phyloP scores from a whole-genome alignment of 2,113 vertebrate genomes.

The Empidonax alnorum region DNA sequence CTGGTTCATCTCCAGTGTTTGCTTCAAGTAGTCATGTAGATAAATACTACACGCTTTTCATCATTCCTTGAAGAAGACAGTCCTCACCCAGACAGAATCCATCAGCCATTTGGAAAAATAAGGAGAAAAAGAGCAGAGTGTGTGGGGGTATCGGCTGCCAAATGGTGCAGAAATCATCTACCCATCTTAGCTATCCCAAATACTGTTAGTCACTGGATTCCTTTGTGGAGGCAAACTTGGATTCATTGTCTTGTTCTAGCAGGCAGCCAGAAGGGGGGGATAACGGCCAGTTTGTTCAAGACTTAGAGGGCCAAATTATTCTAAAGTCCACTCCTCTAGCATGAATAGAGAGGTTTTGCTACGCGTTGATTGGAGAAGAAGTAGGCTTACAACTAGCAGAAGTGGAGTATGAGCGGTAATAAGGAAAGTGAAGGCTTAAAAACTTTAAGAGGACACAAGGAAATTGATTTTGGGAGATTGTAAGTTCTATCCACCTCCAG shows the following conservation, averaged over 20 bases:
- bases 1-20: accelerated
- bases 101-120: neutral
- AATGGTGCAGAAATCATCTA: neutral
- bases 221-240: neutral
- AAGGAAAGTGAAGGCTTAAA: neutral
- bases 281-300: slow-evolving; percentile 4
- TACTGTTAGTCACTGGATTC: neutral
- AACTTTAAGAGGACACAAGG: neutral
- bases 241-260: neutral
- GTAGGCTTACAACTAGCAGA: neutral
- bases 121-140: neutral
- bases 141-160: neutral
- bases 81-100: neutral
- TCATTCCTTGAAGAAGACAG: neutral
- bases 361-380: neutral
- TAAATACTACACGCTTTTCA: neutral
- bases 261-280: slow-evolving; percentile 57
- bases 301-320: slow-evolving; percentile 3
- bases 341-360: neutral
- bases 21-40: neutral
- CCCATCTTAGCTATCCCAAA: neutral
- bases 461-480: neutral
- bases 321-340: neutral
- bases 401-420: neutral
- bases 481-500: neutral